Conservation (phyloP, 2,113 vertebrate species). For the Colossoma macropomum region DNA sequence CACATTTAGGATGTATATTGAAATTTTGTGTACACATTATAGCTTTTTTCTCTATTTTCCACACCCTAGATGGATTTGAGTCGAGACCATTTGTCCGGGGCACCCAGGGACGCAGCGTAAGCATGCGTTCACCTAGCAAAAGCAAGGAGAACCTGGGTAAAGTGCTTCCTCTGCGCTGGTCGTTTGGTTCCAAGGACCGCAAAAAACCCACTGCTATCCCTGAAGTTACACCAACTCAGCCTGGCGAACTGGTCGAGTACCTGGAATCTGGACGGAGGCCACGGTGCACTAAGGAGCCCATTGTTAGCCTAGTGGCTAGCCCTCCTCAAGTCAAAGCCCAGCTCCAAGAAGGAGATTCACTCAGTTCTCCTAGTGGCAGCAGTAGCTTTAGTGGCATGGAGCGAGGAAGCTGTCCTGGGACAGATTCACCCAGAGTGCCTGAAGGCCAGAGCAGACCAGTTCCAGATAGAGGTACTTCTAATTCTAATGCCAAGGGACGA, state of each 20-base stretch:
- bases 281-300: slow-evolving; percentile 84
- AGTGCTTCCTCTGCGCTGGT: slow-evolving; percentile 83
- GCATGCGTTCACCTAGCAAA: slow-evolving; percentile 78
- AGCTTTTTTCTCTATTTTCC: neutral
- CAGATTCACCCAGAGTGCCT: slow-evolving; percentile 58
- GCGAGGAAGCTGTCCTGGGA: slow-evolving; percentile 45
- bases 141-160: slow-evolving; percentile 73
- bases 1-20: neutral
- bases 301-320: slow-evolving; percentile 75
- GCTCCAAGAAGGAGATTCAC: slow-evolving; percentile 49
- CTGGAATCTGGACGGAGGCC: slow-evolving; percentile 88
- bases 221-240: slow-evolving; percentile 39
- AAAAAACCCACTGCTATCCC: slow-evolving; percentile 48
- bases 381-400: slow-evolving; percentile 62
- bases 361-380: slow-evolving; percentile 61
- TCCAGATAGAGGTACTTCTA: slow-evolving; percentile 55
- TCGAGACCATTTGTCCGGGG: slow-evolving; percentile 73
- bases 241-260: slow-evolving; percentile 86
- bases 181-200: slow-evolving; percentile 80
- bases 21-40: neutral
- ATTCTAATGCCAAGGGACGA: slow-evolving; percentile 46
- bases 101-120: slow-evolving; percentile 79
- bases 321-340: slow-evolving; percentile 63
- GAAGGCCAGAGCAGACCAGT: slow-evolving; percentile 67
- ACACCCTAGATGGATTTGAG: slow-evolving; percentile 75